Percentiles rank a stretch among this genome's conserved stretches.
Conservation (phyloP, 2,113 vertebrate genomes). For the Eclectus roratus region DNA sequence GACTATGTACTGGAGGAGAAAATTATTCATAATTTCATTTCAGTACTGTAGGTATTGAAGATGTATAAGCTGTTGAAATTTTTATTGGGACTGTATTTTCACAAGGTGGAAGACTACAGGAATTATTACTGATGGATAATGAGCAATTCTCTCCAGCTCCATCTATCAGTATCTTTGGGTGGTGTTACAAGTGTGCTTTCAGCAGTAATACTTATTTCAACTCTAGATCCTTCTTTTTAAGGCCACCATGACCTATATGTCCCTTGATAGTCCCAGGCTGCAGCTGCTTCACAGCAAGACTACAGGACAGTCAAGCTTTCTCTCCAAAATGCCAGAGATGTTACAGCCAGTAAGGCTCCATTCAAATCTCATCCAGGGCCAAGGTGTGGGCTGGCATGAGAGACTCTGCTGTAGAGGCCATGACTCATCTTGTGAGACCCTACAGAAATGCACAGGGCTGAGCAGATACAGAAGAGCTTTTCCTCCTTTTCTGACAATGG, state of each 20-base stretch:
- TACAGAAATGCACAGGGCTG: not conserved
- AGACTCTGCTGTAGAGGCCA: rapidly evolving
- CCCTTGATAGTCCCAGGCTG: not conserved
- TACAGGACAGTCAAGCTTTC: not conserved
- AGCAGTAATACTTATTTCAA: not conserved
- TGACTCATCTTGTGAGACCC: not conserved
- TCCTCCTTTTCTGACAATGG: not conserved
- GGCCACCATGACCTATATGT: rapidly evolving
- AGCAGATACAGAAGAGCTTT: not conserved
- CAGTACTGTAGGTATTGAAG: not conserved
- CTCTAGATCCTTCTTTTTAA: not conserved
- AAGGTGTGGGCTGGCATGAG: not conserved
- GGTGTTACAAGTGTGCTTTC: not conserved
- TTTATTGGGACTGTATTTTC: not conserved
- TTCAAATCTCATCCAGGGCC: not conserved
- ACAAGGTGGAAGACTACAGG: not conserved
- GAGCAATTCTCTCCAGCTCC: not conserved
- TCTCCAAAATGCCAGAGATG: not conserved
- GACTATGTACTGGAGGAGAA: not conserved
- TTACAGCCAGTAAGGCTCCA: not conserved
- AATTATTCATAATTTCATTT: not conserved
- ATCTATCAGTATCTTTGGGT: not conserved
- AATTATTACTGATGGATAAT: not conserved
- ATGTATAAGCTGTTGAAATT: not conserved
- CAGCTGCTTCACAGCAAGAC: not conserved